Base-by-base conservation (phyloP, 2,888 invertebrate genomes). In the Notodonta dromedarius region DNA sequence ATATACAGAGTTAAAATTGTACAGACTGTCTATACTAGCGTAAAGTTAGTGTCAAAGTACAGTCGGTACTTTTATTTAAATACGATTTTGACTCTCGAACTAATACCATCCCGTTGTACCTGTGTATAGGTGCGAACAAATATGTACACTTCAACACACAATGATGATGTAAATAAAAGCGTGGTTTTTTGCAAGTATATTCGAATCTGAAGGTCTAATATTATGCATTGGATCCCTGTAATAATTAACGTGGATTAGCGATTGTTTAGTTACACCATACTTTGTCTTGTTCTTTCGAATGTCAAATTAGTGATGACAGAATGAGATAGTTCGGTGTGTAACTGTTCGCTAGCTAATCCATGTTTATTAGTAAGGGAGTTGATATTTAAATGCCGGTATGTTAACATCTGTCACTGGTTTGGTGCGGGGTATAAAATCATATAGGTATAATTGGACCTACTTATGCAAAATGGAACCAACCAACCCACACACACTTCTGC, bases 351-450 rank as follows among this genome's bases (percentile, higher is more conserved):
- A 24, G 24, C 24, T 24, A 24, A 24, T 24, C 24, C 24, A 2
- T 2, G 24, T 24, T 24, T 24, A 24, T 24, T 24, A 24, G 1
- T 24, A 2, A 24, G 24, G 1, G 24, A 2, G 24, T 24, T 24
- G 2, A 24, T 24, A 13, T 12, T 35, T 16, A 13, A 24, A 11
- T 13, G 24, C 24, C 24, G 35, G 35, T 5, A 39, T n/a, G n/a
- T 1, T 14, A 8, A 54, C 54, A 54, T 78, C 77, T 78, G 87
- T 86, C 86, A 74, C 89, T 89, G 88, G 89, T 89, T 89, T 89
- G 88, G 89, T 87, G 77, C 80, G 76, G n/a, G 35, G 51, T 52
- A 56, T 16, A 52, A 35, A 39, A 14, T 46, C n/a, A 39, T 39
- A 46, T 6, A 42, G 5, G 7, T 46, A 11, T 12, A 35, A 4